A percentile compares a stretch with the other conserved stretches of the same genome.
These are phyloP conservation scores for Rhogogaster chlorosoma DNA, from an alignment of 2,888 invertebrate species.

Conservation along the genomic window DNA sequence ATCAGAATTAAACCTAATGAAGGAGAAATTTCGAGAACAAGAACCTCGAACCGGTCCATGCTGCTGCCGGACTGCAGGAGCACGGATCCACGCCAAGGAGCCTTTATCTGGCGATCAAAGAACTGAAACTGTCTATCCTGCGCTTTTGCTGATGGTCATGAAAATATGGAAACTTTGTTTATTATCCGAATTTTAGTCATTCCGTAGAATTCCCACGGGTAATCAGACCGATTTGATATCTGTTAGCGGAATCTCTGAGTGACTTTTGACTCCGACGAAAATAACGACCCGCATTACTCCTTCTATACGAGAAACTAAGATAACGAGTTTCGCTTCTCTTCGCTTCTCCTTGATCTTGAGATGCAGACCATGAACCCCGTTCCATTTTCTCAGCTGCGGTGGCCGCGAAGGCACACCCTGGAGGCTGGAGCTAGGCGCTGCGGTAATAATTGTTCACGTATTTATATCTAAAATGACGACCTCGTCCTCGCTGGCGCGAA, in stretches of 20 bases:
- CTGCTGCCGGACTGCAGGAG: background rate
- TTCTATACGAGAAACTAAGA: background rate
- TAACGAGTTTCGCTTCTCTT: conserved; percentile 40
- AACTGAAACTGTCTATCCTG: background rate
- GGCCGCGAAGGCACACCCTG: conserved; percentile 12
- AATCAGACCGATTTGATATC: conserved; percentile 1
- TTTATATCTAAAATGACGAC: conserved; percentile 66
- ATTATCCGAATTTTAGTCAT: background rate
- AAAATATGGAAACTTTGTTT: background rate
- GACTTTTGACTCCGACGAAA: conserved; percentile 43
- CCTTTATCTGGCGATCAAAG: background rate
- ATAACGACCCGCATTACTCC: conserved; percentile 24
- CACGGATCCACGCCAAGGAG: background rate
- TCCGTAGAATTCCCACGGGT: background rate
- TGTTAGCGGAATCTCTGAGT: background rate
- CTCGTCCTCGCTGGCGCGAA: conserved; percentile 71
- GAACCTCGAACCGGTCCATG: conserved; percentile 20
- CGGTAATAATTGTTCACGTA: conserved; percentile 51
- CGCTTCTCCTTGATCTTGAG: conserved; percentile 51
- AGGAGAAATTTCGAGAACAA: conserved; percentile 31
- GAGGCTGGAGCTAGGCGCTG: background rate
- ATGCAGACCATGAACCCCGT: conserved; percentile 48
- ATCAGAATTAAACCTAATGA: conserved; percentile 18
- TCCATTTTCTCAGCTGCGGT: conserved; percentile 48
- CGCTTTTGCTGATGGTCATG: background rate